Evolutionary conservation across 2,797 vertebrate genomes (phyloP), one percentile per base, ranked within the genome.

Genomic region (Percopsis omiscomaycus): DNA sequence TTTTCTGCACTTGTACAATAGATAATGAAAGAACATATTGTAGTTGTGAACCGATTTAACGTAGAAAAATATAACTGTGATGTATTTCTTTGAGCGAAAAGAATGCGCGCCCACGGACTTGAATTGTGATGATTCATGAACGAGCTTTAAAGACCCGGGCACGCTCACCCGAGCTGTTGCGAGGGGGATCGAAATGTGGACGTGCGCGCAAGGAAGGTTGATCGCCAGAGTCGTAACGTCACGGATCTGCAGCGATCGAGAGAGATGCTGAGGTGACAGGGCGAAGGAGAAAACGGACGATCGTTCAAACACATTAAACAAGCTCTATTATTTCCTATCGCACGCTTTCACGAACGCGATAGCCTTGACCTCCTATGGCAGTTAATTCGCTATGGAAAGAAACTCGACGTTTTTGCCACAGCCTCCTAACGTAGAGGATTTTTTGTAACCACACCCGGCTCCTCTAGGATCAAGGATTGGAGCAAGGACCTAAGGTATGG

Each of bases 251-350:
- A 91, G 90, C 88, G 85, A 78, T 65, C 71, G 80, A 77, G 73
- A 80, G 89, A 90, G 92, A 92, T 92, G 92, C 90, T 87, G 89
- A 89, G 86, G 87, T 90, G 91, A 90, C 88, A 86, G 84, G 74
- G 81, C 83, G 86, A 79, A 86, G 85, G 85, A 87, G 74, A 85
- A 86, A 77, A 71, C 67, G 61, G 76, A 83, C 85, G 77, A 72
- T 74, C 60, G 32, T 58, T 69, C 44, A 60, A 60, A 55, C 66
- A 62, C 46, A 67, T 75, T 49, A 2, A 48, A 22, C 52, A 45
- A 12, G 55, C 54, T 30, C 49, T 30, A 14, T 71, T 42, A 53
- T 64, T 66, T 61, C 15, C 3, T 1, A 5, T 11, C 32, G 1
- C 32, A 64, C 30, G 22, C 32, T 53, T 27, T 30, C 12, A 45